Evolutionary conservation across 2,797 vertebrate species (phyloP).

Genomic region (Sebastes goodei): DNA sequence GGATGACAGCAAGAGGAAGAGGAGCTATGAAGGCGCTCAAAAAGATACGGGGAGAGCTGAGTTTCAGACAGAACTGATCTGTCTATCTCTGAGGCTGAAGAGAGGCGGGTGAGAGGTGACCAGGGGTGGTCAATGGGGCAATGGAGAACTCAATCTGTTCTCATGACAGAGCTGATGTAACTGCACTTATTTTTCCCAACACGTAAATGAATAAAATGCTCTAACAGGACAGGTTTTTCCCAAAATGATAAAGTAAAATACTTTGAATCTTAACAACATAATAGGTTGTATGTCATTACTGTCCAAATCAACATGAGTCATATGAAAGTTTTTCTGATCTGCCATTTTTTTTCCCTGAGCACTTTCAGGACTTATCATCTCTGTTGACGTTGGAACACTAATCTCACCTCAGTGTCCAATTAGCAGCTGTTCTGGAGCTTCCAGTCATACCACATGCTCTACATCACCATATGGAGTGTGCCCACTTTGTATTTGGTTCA

Average conservation of each 20-base stretch:
- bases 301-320: not conserved
- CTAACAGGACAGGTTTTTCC: not conserved
- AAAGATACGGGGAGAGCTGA: constrained; percentile 50
- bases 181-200: not conserved
- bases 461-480: not conserved
- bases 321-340: not conserved
- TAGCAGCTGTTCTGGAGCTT: not conserved
- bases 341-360: not conserved
- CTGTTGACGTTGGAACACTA: not conserved
- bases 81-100: constrained; percentile 49
- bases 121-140: constrained; percentile 17
- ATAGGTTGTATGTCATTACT: not conserved
- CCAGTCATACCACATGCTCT: not conserved
- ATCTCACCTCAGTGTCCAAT: not conserved
- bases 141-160: constrained; percentile 4
- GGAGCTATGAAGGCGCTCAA: constrained; percentile 54
- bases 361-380: not conserved
- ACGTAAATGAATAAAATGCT: not conserved
- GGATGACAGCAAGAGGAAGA: constrained; percentile 56
- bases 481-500: not conserved
- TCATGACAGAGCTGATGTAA: not conserved
- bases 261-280: not conserved
- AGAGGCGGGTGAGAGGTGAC: constrained; percentile 26
- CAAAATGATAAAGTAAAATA: not conserved
- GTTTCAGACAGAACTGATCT: constrained; percentile 69